Percentiles rank a stretch among this genome's conserved stretches.
These are phyloP conservation scores for Meloidogyne chitwoodi DNA, from an alignment of 1,140 invertebrate genomes.

Conservation along the genomic window DNA sequence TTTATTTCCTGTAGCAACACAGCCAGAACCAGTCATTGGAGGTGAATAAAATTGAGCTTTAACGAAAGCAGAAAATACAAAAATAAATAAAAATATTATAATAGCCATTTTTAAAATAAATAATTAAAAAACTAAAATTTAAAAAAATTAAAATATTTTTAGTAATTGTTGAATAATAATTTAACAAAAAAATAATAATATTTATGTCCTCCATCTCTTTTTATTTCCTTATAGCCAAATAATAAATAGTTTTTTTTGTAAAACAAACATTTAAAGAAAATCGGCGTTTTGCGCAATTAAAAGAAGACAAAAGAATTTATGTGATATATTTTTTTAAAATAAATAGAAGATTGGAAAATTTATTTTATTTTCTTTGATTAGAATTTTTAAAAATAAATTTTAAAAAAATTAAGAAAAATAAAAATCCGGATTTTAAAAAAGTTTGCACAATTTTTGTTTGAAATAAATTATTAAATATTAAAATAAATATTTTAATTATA, in stretches of 20 bases:
- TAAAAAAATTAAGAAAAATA: neutral
- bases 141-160: neutral
- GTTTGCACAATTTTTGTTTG: neutral
- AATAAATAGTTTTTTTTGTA: neutral
- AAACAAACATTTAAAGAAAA: neutral
- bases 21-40: conserved; percentile 29
- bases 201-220: neutral
- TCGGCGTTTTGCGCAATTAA: neutral
- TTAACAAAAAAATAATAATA: neutral
- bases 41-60: conserved; percentile 26
- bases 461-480: neutral
- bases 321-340: too few species aligned
- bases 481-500: neutral
- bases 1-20: conserved; percentile 30
- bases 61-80: neutral
- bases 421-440: neutral
- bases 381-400: neutral
- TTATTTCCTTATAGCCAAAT: neutral
- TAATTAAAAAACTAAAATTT: neutral
- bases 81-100: conserved; percentile 1
- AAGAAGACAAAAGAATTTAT: neutral
- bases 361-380: neutral
- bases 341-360: neutral
- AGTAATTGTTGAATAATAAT: neutral
- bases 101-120: neutral